phyloP scores from a whole-genome alignment of 2,113 vertebrate genomes.

The Ivindomyrus marchei region DNA sequence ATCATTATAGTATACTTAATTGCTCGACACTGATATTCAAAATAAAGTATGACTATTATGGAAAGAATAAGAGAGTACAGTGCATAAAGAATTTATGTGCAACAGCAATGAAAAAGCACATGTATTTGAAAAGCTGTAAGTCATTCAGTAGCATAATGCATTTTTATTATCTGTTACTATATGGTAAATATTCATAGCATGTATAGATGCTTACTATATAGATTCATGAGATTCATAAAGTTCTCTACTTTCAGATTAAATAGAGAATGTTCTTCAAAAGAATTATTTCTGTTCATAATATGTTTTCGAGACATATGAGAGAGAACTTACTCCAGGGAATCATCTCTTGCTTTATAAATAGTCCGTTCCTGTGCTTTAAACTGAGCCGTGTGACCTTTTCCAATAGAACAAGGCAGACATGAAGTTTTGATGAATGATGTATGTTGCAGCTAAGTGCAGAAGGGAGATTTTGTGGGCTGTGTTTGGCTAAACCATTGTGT shows the following conservation, averaged over 20 bases:
- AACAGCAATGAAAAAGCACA: not conserved
- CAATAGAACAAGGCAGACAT: not conserved
- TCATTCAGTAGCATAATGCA: not conserved
- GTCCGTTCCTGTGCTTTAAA: not conserved
- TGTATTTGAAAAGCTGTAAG: not conserved
- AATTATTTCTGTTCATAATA: not conserved
- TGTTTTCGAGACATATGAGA: not conserved
- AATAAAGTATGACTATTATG: not conserved
- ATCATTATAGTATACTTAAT: not conserved
- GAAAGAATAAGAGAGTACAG: not conserved
- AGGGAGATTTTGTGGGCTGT: not conserved
- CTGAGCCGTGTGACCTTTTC: constrained; percentile 10
- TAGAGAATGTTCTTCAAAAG: not conserved
- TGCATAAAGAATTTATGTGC: not conserved
- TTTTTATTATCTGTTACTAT: not conserved
- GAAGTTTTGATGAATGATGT: constrained; percentile 8
- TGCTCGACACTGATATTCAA: not conserved
- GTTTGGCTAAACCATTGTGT: not conserved
- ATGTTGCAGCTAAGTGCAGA: constrained; percentile 8
- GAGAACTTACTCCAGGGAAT: not conserved
- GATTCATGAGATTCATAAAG: not conserved
- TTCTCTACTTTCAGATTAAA: not conserved
- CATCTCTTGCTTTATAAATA: not conserved
- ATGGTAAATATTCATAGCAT: not conserved
- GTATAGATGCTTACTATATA: not conserved